A percentile compares a stretch with the other conserved stretches of the same genome.
Conservation (phyloP, 2,888 invertebrate genomes). For the Standfussiana lucernea region DNA sequence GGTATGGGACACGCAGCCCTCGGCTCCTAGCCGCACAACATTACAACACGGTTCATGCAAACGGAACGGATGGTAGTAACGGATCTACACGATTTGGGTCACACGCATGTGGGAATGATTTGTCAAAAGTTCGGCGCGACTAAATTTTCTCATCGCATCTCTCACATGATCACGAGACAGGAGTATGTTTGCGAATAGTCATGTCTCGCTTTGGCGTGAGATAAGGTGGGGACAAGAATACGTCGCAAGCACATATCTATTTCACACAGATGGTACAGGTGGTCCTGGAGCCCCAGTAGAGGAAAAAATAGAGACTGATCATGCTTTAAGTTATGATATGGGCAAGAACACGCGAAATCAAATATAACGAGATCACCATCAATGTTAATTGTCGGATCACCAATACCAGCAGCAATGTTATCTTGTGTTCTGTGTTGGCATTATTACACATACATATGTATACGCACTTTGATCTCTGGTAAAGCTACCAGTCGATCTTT, state of each 20-base stretch:
- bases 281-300: no score
- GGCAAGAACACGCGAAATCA: no score
- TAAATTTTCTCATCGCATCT: background rate
- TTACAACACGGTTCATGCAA: constrained; percentile 92
- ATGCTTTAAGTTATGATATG: no score
- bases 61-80: constrained; percentile 79
- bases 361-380: no score
- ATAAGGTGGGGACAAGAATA: background rate
- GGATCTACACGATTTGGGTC: constrained; percentile 74
- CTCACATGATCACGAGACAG: background rate
- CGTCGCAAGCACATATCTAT: no score
- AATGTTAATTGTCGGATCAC: no score
- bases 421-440: no score
- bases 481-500: background rate
- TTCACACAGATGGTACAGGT: no score
- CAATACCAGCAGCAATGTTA: no score
- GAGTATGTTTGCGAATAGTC: background rate
- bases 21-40: constrained; percentile 94
- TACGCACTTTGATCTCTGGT: no score
- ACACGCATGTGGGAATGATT: constrained; percentile 71
- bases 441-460: no score
- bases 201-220: background rate
- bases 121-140: constrained; percentile 66
- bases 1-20: constrained; percentile 97
- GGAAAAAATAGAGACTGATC: no score